Evolutionary conservation across 2,797 vertebrate species (phyloP).

Genomic region (Rhyacichthys aspro): DNA sequence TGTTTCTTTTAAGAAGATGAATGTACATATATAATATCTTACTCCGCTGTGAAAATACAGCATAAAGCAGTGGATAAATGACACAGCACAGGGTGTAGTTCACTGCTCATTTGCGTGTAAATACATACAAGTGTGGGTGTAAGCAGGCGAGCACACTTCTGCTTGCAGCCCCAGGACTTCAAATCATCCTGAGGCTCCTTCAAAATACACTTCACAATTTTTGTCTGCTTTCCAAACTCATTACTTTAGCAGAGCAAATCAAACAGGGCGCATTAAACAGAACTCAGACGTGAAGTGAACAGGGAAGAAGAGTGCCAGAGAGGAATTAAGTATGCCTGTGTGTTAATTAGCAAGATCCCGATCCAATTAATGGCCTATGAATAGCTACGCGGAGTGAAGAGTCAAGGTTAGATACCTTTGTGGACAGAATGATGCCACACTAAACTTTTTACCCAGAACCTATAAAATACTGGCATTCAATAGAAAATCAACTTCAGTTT

Average conservation of each 20-base stretch:
- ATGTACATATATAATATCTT: constrained; percentile 19
- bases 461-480: constrained; percentile 62
- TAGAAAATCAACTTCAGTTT: constrained; percentile 69
- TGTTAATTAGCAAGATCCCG: constrained; percentile 71
- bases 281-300: constrained; percentile 64
- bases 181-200: constrained; percentile 70
- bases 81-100: constrained; percentile 18
- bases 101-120: background rate
- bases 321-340: constrained; percentile 34
- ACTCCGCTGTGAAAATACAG: constrained; percentile 26
- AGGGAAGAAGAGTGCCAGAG: constrained; percentile 20
- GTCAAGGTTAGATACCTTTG: constrained; percentile 73
- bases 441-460: constrained; percentile 33
- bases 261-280: constrained; percentile 70
- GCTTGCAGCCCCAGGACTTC: constrained; percentile 62
- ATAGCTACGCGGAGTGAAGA: constrained; percentile 58
- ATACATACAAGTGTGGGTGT: constrained; percentile 38
- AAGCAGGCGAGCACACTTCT: constrained; percentile 35
- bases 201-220: constrained; percentile 74
- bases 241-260: constrained; percentile 73
- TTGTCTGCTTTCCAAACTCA: constrained; percentile 79
- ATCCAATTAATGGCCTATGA: constrained; percentile 77
- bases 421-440: constrained; percentile 40
- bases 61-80: constrained; percentile 27
- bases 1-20: constrained; percentile 31